Conservation (phyloP, 2,113 vertebrate species). For the Cisticola juncidis region DNA sequence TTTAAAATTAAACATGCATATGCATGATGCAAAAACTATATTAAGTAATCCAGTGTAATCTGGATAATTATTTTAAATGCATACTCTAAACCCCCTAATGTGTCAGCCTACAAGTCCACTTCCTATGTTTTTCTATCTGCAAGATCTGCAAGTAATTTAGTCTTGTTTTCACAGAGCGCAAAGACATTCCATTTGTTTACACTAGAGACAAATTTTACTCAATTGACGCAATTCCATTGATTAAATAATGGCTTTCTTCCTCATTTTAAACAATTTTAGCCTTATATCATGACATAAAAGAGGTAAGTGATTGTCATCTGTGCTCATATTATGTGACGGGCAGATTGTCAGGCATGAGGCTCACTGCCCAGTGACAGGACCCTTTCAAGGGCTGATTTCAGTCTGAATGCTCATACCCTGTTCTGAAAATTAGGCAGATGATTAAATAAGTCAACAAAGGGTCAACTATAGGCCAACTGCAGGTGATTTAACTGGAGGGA, state of each 20-base stretch:
- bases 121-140: slow-evolving; percentile 61
- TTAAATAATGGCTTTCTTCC: slow-evolving; percentile 90
- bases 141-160: slow-evolving; percentile 85
- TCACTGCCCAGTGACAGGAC: neutral
- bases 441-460: slow-evolving; percentile 50
- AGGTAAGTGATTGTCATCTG: slow-evolving; percentile 65
- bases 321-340: slow-evolving; percentile 42
- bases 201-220: slow-evolving; percentile 84
- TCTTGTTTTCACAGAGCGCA: slow-evolving; percentile 76
- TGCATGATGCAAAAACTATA: neutral
- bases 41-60: slow-evolving; percentile 58
- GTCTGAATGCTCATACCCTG: slow-evolving; percentile 25
- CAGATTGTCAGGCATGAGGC: slow-evolving; percentile 46
- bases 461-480: slow-evolving; percentile 42
- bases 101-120: slow-evolving; percentile 70
- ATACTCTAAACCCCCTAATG: slow-evolving; percentile 51
- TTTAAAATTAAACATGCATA: neutral
- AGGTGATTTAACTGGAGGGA: slow-evolving; percentile 22
- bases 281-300: slow-evolving; percentile 71
- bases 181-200: slow-evolving; percentile 82
- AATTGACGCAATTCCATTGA: slow-evolving; percentile 89
- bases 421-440: slow-evolving; percentile 6
- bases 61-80: slow-evolving; percentile 73
- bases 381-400: slow-evolving; percentile 33
- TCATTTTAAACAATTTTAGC: slow-evolving; percentile 80